Percentiles rank a stretch among this genome's conserved stretches.
These are phyloP conservation scores for Zophobas atratus DNA, from an alignment of 1,140 invertebrate genomes.

Conservation along the genomic window DNA sequence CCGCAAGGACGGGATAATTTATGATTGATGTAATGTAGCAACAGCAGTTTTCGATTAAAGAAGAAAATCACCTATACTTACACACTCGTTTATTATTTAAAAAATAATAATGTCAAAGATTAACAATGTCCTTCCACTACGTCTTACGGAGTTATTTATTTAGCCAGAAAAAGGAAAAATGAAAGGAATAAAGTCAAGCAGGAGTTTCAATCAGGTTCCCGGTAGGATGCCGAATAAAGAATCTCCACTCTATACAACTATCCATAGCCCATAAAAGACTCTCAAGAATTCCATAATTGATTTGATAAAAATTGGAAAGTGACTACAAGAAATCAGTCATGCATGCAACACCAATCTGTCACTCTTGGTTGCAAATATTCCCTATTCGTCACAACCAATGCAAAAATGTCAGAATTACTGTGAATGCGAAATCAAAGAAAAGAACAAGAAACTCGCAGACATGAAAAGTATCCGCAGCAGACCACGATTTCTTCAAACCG, in stretches of 20 bases:
- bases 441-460: conserved; percentile 2
- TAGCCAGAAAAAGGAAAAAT: neutral
- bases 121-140: no score
- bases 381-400: conserved; percentile 2
- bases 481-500: neutral
- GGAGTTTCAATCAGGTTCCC: conserved; percentile 24
- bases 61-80: no score
- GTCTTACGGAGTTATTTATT: no score
- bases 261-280: conserved; percentile 21
- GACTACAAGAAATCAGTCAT: conserved; percentile 33
- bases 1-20: conserved; percentile 22
- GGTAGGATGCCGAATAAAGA: conserved; percentile 14
- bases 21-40: conserved; percentile 19
- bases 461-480: neutral
- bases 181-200: neutral
- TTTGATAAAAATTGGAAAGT: conserved; percentile 13
- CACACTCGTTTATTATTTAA: no score
- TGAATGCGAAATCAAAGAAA: neutral
- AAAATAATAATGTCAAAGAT: no score
- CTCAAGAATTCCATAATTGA: conserved; percentile 29
- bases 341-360: conserved; percentile 33
- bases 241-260: neutral
- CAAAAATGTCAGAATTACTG: neutral
- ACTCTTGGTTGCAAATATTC: conserved; percentile 24
- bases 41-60: neutral